Evolutionary conservation across 2,888 invertebrate species (phyloP), one percentile per base, ranked within the genome.

Genomic region (Clanis bilineata): DNA sequence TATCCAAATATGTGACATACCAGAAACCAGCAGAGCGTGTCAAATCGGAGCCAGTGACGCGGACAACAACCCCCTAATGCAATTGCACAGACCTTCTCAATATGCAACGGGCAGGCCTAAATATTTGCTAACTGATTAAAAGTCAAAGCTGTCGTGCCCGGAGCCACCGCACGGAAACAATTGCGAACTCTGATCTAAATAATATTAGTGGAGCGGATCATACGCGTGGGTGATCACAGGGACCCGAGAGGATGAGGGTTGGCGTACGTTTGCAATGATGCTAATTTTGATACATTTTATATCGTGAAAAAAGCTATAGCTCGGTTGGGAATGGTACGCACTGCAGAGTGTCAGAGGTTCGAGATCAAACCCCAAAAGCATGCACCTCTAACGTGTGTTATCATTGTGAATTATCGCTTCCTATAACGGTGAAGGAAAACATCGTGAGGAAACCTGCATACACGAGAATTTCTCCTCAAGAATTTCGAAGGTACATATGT

Each of bases 41-140:
- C 23, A 18, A 18, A 51, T 32, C 47, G 65, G 67, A 70, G 60
- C 62, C 87, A 85, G 67, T 73, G 78, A 71, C 69, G 76, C 82
- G 79, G 77, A 78, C 66, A 64, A 68, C 67, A 77, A 75, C 79
- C 80, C 82, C 65, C 86, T 90, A 88, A 91, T 79, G 73, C 89
- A 90, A 91, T 91, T 91, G 85, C 90, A 88, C 90, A 90, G 59
- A 70, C 71, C 81, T 88, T 77, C 88, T 89, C 89, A 86, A 88
- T 88, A 89, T 88, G 89, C 89, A 85, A 71, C 74, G 73, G 58
- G 64, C 62, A 67, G 73, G 72, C 72, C 76, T 79, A 87, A 87
- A 90, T 88, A 86, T 91, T 90, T 88, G 89, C 82, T 72, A 76
- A 83, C 85, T 90, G 90, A 90, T 90, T 90, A 90, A 90, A 91